Conservation (phyloP, 2,888 invertebrate genomes). For the Drosophila melanosoma region DNA sequence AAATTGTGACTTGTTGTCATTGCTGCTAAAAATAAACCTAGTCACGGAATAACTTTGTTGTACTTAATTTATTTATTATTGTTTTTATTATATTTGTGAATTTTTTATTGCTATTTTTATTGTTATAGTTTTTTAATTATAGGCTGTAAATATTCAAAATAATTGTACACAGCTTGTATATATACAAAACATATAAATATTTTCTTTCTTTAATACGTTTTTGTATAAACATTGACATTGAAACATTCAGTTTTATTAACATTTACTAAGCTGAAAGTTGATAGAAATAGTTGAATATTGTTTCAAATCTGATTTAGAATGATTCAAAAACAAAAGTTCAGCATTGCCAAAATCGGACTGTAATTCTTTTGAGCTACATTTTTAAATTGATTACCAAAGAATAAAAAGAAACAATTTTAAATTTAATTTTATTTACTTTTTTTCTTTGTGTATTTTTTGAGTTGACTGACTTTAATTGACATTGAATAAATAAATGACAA, state of each 20-base stretch:
- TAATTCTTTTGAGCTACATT: background rate
- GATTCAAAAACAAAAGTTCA: background rate
- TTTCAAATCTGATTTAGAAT: background rate
- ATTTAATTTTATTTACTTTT: no score
- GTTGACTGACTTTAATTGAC: no score
- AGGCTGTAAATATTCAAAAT: background rate
- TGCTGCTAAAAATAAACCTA: background rate
- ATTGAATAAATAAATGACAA: no score
- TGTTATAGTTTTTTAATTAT: background rate
- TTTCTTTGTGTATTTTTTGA: no score
- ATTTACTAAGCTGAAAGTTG: no score
- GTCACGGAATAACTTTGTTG: conserved; percentile 8
- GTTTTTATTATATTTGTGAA: background rate
- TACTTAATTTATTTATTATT: background rate
- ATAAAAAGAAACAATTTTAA: no score
- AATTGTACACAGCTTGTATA: background rate
- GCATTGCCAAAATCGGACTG: background rate
- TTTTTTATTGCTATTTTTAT: background rate
- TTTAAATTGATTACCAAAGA: background rate
- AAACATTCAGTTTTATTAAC: no score
- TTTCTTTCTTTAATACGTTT: no score
- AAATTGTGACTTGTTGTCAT: conserved; percentile 38
- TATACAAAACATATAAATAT: no score
- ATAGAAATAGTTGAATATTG: background rate
- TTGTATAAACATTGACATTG: no score